Evolutionary conservation across 2,888 invertebrate genomes (phyloP).

Genomic region (Drosophila melanocephala): DNA sequence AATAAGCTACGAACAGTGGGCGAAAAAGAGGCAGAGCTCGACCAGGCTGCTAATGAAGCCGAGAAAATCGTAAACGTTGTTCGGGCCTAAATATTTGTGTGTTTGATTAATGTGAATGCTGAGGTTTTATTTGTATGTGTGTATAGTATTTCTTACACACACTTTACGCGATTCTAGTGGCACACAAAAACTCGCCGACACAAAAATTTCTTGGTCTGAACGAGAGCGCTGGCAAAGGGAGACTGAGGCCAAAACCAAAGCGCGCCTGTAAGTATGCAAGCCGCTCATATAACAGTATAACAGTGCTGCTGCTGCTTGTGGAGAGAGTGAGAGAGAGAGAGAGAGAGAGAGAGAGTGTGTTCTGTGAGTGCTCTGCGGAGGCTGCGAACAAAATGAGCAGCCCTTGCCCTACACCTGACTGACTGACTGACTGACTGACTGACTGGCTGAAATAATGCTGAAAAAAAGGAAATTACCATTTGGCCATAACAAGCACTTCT

Average conservation of each 20-base stretch:
- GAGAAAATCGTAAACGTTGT: constrained; percentile 33
- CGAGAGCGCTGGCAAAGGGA: constrained; percentile 73
- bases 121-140: constrained; percentile 20
- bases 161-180: constrained; percentile 62
- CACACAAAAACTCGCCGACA: constrained; percentile 37
- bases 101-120: constrained; percentile 56
- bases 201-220: constrained; percentile 53
- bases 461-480: constrained; percentile 44
- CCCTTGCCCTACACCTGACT: constrained; percentile 39
- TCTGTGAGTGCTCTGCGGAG: constrained; percentile 19
- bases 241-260: constrained; percentile 54
- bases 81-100: constrained; percentile 33
- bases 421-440: constrained; percentile 26
- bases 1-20: constrained; percentile 5
- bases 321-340: constrained; percentile 12
- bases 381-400: constrained; percentile 21
- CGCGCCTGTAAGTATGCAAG: constrained; percentile 70
- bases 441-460: not conserved
- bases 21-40: constrained; percentile 7
- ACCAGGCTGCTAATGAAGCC: constrained; percentile 64
- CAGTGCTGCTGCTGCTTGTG: constrained; percentile 12
- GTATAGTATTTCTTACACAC: constrained; percentile 8
- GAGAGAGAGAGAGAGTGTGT: constrained; percentile 1
- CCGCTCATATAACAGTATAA: constrained; percentile 58
- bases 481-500: constrained; percentile 43